phyloP scores from a whole-genome alignment of 2,113 vertebrate genomes.

The Rhadina sibilatrix region DNA sequence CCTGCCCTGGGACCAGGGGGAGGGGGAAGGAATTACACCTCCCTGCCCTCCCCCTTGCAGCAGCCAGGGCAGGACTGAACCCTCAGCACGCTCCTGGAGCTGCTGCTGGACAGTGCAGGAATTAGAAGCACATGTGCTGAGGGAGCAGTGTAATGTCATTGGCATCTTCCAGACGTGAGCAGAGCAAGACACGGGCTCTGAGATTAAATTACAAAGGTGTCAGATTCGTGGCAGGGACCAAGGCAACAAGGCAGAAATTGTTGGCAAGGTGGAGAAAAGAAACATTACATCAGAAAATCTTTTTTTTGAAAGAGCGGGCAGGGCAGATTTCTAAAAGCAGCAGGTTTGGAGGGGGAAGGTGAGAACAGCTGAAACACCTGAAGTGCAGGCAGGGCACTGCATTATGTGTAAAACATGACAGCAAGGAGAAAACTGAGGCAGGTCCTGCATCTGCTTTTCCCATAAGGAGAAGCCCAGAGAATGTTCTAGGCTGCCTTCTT shows the following conservation, averaged over 20 bases:
- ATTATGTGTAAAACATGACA: neutral
- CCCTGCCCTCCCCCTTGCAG: neutral
- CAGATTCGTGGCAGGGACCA: neutral
- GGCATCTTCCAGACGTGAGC: neutral
- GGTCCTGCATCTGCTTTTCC: neutral
- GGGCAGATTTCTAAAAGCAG: neutral
- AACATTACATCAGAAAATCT: neutral
- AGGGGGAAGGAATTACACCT: neutral
- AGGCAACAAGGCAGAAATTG: neutral
- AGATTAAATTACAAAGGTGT: slow-evolving; percentile 36
- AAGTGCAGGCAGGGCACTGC: neutral
- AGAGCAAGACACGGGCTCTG: neutral
- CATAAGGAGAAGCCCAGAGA: neutral
- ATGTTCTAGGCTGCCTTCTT: neutral
- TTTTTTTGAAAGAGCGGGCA: neutral
- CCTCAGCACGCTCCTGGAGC: neutral
- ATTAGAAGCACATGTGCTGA: slow-evolving; percentile 42
- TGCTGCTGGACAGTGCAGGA: neutral
- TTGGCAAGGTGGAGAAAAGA: neutral
- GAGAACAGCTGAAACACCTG: neutral
- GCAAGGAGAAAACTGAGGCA: neutral
- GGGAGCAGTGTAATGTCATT: neutral
- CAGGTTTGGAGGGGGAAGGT: neutral
- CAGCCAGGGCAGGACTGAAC: neutral
- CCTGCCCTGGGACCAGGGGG: neutral